These are phyloP conservation scores for Spodoptera littoralis DNA, from an alignment of 2,888 invertebrate species.

Conservation along the genomic window DNA sequence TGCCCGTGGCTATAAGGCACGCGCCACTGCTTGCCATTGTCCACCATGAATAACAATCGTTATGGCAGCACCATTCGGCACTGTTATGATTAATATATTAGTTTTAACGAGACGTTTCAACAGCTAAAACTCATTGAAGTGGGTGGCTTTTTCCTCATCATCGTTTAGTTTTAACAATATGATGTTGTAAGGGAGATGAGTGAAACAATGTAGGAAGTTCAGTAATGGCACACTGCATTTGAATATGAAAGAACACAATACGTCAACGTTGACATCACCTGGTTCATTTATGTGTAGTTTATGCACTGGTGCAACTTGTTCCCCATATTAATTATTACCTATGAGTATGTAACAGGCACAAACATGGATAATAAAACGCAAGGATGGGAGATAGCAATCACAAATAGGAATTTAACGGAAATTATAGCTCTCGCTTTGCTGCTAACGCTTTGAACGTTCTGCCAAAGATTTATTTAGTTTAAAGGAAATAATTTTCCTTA, in stretches of 20 bases:
- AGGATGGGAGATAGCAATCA: background rate
- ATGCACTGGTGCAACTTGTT: constrained; percentile 22
- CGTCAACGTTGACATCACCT: constrained; percentile 29
- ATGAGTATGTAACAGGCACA: background rate
- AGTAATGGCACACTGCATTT: constrained; percentile 14
- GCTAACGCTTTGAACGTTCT: constrained; percentile 28
- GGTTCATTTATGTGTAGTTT: constrained; percentile 10
- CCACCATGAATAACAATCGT: constrained; percentile 60
- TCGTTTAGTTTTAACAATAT: background rate
- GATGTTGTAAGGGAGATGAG: constrained; percentile 6
- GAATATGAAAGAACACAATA: constrained; percentile 27
- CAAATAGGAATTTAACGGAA: constrained; percentile 21
- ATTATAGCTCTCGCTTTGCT: constrained; percentile 4
- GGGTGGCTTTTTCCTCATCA: constrained; percentile 18
- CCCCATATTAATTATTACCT: constrained; percentile 7
- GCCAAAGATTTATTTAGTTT: constrained; percentile 34
- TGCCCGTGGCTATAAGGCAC: constrained; percentile 52
- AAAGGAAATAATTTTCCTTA: constrained; percentile 5
- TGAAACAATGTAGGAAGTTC: constrained; percentile 8
- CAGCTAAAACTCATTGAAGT: constrained; percentile 6
- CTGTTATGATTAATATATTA: constrained; percentile 22
- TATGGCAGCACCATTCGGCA: constrained; percentile 46
- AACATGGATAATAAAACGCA: constrained; percentile 5
- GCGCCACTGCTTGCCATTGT: constrained; percentile 59
- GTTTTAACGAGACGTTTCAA: constrained; percentile 19